Conservation (phyloP, 2,113 vertebrate genomes). For the rabbit (Oryctolagus cuniculus) region DNA sequence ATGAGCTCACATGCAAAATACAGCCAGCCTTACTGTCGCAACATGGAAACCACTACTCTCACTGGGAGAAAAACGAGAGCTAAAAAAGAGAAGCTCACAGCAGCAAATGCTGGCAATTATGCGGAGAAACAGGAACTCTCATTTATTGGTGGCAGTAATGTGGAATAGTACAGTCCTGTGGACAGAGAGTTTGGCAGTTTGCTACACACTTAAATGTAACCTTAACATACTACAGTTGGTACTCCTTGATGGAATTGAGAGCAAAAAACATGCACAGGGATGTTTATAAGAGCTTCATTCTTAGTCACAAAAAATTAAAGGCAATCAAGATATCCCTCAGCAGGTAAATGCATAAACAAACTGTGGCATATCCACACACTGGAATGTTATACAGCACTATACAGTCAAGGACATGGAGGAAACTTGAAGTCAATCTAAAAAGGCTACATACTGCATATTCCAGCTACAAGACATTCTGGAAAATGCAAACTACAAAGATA, state of each 20-base stretch:
- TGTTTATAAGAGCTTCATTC: constrained; percentile 23
- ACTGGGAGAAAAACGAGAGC: not conserved
- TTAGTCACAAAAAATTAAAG: not conserved
- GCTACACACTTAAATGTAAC: constrained; percentile 19
- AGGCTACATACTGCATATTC: not conserved
- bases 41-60: constrained; percentile 31
- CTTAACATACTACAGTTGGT: constrained; percentile 10
- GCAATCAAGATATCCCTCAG: constrained; percentile 13
- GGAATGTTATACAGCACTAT: constrained; percentile 20
- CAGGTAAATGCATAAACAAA: constrained; percentile 12
- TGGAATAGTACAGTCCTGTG: not conserved
- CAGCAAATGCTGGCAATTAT: not conserved
- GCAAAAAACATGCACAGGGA: not conserved
- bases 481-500: not conserved
- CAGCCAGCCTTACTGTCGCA: not conserved
- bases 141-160: not conserved
- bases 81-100: constrained; percentile 32
- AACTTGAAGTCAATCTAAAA: not conserved
- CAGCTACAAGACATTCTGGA: not conserved
- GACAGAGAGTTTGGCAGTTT: not conserved
- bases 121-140: not conserved
- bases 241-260: constrained; percentile 19
- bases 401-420: not conserved
- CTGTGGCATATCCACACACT: not conserved
- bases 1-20: not conserved